Conservation (phyloP, 2,888 invertebrate species). For the Eilema griseolum region DNA sequence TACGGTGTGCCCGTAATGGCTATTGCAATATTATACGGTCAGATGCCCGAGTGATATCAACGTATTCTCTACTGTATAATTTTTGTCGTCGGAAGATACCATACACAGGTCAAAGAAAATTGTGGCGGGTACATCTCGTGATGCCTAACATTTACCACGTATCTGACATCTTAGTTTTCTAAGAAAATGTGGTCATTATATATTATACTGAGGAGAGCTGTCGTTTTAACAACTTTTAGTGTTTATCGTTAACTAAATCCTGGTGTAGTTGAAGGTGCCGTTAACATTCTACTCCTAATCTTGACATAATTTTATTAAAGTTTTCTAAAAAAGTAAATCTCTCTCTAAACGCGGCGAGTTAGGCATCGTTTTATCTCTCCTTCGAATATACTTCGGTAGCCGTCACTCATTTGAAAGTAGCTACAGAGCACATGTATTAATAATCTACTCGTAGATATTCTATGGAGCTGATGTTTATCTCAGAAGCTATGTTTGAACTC, state of each 20-base stretch:
- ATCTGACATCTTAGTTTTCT: slow-evolving; percentile 77
- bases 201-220: slow-evolving; percentile 52
- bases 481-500: slow-evolving; percentile 69
- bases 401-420: slow-evolving; percentile 60
- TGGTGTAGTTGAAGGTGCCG: slow-evolving; percentile 56
- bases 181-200: slow-evolving; percentile 66
- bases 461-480: slow-evolving; percentile 67
- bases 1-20: slow-evolving; percentile 82
- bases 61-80: slow-evolving; percentile 80
- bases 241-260: slow-evolving; percentile 57
- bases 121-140: slow-evolving; percentile 66
- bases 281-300: slow-evolving; percentile 41
- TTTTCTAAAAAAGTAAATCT: slow-evolving; percentile 14
- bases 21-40: slow-evolving; percentile 84
- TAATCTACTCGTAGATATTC: slow-evolving; percentile 59
- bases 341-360: slow-evolving; percentile 13
- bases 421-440: slow-evolving; percentile 48
- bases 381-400: slow-evolving; percentile 48
- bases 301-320: slow-evolving; percentile 21
- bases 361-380: slow-evolving; percentile 30
- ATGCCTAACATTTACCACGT: slow-evolving; percentile 72
- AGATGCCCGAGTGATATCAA: slow-evolving; percentile 81
- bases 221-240: slow-evolving; percentile 58
- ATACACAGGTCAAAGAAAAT: slow-evolving; percentile 79
- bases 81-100: slow-evolving; percentile 77